Evolutionary conservation across 2,888 invertebrate species (phyloP).

Genomic region (Spialia ferax): DNA sequence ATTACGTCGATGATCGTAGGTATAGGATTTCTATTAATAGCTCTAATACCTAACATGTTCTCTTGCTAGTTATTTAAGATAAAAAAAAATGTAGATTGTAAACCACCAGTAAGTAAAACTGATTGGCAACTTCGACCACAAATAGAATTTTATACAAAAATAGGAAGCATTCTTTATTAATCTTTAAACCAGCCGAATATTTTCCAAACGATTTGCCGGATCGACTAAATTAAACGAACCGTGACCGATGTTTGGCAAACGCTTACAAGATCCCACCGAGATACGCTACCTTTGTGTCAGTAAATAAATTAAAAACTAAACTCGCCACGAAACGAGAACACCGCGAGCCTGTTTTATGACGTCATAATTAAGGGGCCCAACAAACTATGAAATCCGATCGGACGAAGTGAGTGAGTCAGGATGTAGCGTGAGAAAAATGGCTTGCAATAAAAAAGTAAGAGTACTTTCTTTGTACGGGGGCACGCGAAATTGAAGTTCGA

Average conservation of each 20-base stretch:
- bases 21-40: too few species aligned
- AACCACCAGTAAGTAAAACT: too few species aligned
- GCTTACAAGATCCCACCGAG: constrained; percentile 61
- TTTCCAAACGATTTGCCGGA: constrained; percentile 40
- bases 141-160: too few species aligned
- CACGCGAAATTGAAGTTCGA: constrained; percentile 73
- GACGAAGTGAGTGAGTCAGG: constrained; percentile 74
- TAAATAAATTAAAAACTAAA: constrained; percentile 67
- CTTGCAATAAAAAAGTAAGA: constrained; percentile 79
- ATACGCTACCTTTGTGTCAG: constrained; percentile 67
- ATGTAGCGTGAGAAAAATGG: constrained; percentile 70
- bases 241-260: constrained; percentile 50
- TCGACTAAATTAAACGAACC: constrained; percentile 48
- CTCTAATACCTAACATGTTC: too few species aligned
- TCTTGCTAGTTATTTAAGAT: too few species aligned
- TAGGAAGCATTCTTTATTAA: too few species aligned
- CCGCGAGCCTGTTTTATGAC: constrained; percentile 65
- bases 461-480: constrained; percentile 80
- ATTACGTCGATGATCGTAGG: too few species aligned
- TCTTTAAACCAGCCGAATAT: constrained; percentile 17
- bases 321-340: constrained; percentile 60
- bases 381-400: constrained; percentile 62
- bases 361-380: constrained; percentile 77
- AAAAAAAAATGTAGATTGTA: too few species aligned
- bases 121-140: too few species aligned